These are phyloP conservation scores for Leucopternis melanops DNA, from an alignment of 2,113 vertebrate genomes.

Conservation along the genomic window DNA sequence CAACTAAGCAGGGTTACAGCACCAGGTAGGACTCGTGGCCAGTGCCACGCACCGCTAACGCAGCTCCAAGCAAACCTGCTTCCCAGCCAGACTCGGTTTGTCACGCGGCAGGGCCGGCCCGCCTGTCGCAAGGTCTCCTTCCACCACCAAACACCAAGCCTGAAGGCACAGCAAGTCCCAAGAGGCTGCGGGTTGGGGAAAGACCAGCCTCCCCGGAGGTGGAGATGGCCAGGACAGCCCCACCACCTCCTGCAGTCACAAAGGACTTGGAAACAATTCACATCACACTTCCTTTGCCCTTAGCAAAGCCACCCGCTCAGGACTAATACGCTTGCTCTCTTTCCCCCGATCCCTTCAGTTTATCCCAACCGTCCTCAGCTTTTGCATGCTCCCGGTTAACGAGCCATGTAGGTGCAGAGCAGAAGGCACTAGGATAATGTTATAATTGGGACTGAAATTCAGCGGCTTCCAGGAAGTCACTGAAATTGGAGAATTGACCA, in stretches of 20 bases:
- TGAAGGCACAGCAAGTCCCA: not conserved
- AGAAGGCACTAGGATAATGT: not conserved
- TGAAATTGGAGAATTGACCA: not conserved
- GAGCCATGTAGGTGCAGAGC: not conserved
- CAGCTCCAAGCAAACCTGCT: not conserved
- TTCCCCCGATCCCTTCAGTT: not conserved
- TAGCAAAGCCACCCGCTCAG: not conserved
- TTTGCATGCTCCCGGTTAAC: not conserved
- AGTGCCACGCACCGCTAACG: not conserved
- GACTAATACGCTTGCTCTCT: not conserved
- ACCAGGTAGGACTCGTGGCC: not conserved
- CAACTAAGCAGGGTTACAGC: not conserved
- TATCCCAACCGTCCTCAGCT: not conserved
- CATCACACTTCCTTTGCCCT: not conserved
- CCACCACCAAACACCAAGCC: not conserved
- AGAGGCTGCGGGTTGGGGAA: not conserved
- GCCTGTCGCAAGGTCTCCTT: not conserved
- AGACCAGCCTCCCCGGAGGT: not conserved
- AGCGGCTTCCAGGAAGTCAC: not conserved
- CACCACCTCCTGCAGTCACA: not conserved
- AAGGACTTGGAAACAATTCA: not conserved
- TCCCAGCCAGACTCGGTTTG: not conserved
- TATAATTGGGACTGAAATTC: not conserved
- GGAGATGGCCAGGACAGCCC: not conserved
- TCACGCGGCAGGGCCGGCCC: not conserved